Conservation (phyloP, 1,140 invertebrate species). For the Danaus melanippus region DNA sequence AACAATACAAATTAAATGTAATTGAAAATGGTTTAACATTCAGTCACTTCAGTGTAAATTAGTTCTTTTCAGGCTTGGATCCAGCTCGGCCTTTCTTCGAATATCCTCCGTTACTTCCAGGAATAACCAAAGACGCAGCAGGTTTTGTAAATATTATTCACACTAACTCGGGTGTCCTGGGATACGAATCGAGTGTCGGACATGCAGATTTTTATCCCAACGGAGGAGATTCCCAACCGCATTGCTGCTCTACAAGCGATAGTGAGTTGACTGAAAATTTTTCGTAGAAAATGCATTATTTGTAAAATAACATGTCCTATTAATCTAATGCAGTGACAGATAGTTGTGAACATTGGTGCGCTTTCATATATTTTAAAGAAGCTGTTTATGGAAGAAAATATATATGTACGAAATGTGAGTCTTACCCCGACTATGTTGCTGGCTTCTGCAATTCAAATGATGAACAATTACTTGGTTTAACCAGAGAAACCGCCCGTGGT, state of each 20-base stretch:
- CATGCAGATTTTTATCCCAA: conserved; percentile 24
- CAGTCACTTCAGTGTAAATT: neutral
- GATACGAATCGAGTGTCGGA: conserved; percentile 7
- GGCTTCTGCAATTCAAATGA: conserved; percentile 5
- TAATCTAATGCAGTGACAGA: conserved; percentile 8
- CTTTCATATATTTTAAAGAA: conserved; percentile 13
- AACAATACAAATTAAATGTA: neutral
- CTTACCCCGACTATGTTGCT: neutral
- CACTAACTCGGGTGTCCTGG: conserved; percentile 12
- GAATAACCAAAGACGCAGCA: conserved; percentile 15
- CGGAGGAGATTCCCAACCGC: conserved; percentile 11
- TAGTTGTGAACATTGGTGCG: conserved; percentile 11
- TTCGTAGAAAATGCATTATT: neutral
- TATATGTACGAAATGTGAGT: conserved; percentile 4
- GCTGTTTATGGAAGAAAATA: conserved; percentile 14
- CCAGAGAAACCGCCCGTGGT: neutral
- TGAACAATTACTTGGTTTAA: conserved; percentile 4
- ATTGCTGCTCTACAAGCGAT: conserved; percentile 8
- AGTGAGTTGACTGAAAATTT: conserved; percentile 2
- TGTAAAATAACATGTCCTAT: neutral
- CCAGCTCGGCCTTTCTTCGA: conserved; percentile 25
- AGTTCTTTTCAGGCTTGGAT: conserved; percentile 19
- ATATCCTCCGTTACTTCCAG: conserved; percentile 11
- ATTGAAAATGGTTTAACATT: no score
- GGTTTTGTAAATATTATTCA: conserved; percentile 23